Evolutionary conservation across 2,888 invertebrate species (phyloP).

Genomic region (Junonia oenone): DNA sequence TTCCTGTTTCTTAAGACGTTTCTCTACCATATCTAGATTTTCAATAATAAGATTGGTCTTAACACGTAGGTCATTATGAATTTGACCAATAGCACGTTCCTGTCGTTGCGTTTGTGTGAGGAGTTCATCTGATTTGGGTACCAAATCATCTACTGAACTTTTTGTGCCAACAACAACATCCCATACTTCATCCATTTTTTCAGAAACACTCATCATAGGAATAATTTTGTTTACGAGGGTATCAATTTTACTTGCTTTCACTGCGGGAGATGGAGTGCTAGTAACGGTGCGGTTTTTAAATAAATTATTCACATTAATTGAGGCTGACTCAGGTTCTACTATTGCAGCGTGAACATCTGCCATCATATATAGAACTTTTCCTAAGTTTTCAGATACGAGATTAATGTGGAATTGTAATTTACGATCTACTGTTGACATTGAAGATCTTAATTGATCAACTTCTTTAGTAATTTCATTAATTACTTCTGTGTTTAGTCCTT

Average conservation of each 20-base stretch:
- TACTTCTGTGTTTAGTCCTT: constrained; percentile 89
- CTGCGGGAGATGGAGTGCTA: constrained; percentile 78
- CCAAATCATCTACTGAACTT: constrained; percentile 90
- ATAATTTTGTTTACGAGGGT: constrained; percentile 89
- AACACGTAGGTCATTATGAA: constrained; percentile 88
- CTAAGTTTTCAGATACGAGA: constrained; percentile 89
- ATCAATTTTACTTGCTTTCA: constrained; percentile 87
- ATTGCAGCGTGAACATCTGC: constrained; percentile 91
- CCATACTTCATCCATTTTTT: constrained; percentile 96
- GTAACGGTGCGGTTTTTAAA: constrained; percentile 79
- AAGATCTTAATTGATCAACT: constrained; percentile 87
- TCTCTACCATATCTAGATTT: constrained; percentile 92
- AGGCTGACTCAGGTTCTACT: constrained; percentile 84
- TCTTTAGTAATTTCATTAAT: constrained; percentile 90
- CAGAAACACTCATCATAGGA: constrained; percentile 91
- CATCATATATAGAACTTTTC: constrained; percentile 87
- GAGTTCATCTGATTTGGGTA: constrained; percentile 92
- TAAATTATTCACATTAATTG: constrained; percentile 71
- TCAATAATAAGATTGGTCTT: constrained; percentile 93
- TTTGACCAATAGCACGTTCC: constrained; percentile 91
- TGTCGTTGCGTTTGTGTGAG: constrained; percentile 92
- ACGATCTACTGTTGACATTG: constrained; percentile 87
- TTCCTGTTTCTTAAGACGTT: constrained; percentile 89
- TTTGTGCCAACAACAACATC: constrained; percentile 93
- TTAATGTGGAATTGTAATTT: constrained; percentile 92